These are phyloP conservation scores for Antigone vipio DNA, from an alignment of 2,113 vertebrate species.

Conservation along the genomic window DNA sequence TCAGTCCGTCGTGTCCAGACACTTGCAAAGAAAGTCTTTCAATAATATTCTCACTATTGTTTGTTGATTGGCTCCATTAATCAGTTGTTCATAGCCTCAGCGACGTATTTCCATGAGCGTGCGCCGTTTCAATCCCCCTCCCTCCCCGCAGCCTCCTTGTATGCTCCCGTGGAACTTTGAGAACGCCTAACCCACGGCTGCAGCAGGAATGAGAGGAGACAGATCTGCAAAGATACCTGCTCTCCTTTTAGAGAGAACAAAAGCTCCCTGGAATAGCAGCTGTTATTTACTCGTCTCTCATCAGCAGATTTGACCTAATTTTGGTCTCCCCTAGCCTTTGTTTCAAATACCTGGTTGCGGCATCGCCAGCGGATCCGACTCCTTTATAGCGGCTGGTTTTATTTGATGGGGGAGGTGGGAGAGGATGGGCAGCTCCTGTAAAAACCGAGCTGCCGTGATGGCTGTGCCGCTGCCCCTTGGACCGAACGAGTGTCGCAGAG, in stretches of 20 bases:
- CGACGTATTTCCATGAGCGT: neutral
- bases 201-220: conserved; percentile 19
- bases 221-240: conserved; percentile 15
- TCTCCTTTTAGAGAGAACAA: conserved; percentile 20
- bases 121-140: neutral
- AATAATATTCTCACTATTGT: neutral
- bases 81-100: neutral
- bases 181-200: neutral
- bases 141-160: neutral
- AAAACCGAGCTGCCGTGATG: neutral
- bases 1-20: neutral
- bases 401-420: neutral
- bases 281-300: conserved; percentile 51
- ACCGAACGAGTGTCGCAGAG: fast-evolving
- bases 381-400: neutral
- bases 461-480: neutral
- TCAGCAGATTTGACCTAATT: conserved; percentile 60
- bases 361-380: neutral
- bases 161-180: conserved; percentile 5
- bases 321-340: conserved; percentile 18
- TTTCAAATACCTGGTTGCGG: conserved; percentile 40
- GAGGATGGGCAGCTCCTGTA: neutral
- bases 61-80: conserved; percentile 39
- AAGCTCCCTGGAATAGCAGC: conserved; percentile 6
- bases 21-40: neutral